Evolutionary conservation across 53 echinoderm and acorn worm species (phyloP), one percentile per base, ranked within the genome.

Genomic region (Patiria pectinifera): DNA sequence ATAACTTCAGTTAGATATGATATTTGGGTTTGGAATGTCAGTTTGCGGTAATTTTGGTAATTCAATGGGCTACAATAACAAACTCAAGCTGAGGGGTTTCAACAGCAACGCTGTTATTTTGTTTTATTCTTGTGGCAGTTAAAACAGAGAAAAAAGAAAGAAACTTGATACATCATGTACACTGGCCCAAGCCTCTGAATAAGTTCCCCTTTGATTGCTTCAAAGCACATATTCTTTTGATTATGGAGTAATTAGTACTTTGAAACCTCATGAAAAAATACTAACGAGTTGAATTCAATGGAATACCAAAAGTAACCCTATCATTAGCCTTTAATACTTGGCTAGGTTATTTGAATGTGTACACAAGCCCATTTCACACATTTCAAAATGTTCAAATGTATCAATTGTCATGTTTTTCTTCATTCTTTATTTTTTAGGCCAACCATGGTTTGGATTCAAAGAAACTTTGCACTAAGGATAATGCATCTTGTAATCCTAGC

Each of bases 341-440:
- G 22, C 71, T 71, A 22, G 71, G 18, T 71, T 71, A 71, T 71
- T 71, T 16, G 71, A 16, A 71, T 71, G 71, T 71, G 71, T 71
- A 71, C 71, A 71, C 71, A 71, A 71, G 18, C 71, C 71, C 71
- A 71, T 21, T 71, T 71, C 71, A 71, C 71, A 21, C 18, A 71
- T 21, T 71, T 22, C 71, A 71, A 71, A 71, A 22, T 21, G 8
- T 21, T 71, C 22, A 22, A 21, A 71, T 71, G 22, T 71, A 71
- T 71, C 71, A 71, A 71, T 71, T 71, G 71, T 71, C 71, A 71
- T 71, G 71, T 71, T 22, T 71, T 71, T 71, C 71, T 22, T 71
- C 22, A 22, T 71, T 71, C 71, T 71, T 71, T 71, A 49, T 71
- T 71, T 71, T 71, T 71, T 71, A 71, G 71, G 71, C 71, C 71